Conservation (phyloP, 2,797 vertebrate species). For the Neosalanx taihuensis region DNA sequence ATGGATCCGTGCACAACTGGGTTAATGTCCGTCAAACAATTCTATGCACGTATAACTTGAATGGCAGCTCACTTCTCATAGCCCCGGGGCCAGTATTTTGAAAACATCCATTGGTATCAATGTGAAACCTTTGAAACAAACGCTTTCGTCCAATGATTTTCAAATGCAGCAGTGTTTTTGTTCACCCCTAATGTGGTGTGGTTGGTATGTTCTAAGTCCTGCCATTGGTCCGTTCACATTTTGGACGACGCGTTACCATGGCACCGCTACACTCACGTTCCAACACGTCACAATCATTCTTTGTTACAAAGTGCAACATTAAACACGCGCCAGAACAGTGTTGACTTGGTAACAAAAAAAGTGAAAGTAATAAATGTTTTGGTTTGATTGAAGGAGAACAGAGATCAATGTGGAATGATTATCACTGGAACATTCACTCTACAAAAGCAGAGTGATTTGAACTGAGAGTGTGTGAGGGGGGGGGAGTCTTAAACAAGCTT, state of each 20-base stretch:
- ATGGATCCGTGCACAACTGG: background rate
- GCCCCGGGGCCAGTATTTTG: background rate
- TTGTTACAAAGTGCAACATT: no score
- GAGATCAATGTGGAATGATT: no score
- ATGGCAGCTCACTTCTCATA: background rate
- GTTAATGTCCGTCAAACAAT: background rate
- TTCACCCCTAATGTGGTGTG: conserved; percentile 37
- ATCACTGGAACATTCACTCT: no score
- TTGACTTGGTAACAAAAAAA: no score
- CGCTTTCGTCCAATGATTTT: background rate
- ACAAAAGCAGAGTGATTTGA: no score
- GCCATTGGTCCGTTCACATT: conserved; percentile 61
- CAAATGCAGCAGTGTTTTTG: fast-evolving
- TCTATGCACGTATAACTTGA: background rate
- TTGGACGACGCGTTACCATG: conserved; percentile 56
- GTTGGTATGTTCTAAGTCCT: conserved; percentile 57
- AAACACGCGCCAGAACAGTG: no score
- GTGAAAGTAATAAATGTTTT: no score
- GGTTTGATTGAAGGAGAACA: no score
- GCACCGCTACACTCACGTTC: conserved; percentile 5
- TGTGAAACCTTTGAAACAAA: background rate
- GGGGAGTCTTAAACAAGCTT: conserved; percentile 57
- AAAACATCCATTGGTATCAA: fast-evolving
- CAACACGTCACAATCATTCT: no score
- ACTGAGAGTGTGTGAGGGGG: background rate